phyloP scores from a whole-genome alignment of 2,113 vertebrate genomes.

The Dolichotis patagonum region DNA sequence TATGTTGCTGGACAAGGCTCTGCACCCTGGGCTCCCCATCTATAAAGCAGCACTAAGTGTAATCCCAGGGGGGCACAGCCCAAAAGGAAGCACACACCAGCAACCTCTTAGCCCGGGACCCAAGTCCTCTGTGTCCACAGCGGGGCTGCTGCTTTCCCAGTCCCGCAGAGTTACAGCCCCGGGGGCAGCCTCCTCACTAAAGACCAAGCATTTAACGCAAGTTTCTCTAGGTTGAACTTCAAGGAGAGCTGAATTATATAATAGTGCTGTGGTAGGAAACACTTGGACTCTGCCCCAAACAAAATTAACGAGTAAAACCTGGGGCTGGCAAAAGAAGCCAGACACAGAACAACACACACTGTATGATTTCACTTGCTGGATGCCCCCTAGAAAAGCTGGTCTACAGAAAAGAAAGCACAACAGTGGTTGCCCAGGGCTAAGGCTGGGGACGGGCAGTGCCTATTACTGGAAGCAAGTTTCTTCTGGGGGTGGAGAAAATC shows the following conservation, averaged over 20 bases:
- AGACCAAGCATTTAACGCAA: neutral
- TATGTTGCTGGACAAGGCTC: neutral
- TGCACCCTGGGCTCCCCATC: neutral
- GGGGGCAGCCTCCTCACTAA: neutral
- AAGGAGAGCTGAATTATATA: neutral
- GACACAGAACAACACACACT: neutral
- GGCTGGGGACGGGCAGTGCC: neutral
- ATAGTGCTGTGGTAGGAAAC: neutral
- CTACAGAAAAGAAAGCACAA: neutral
- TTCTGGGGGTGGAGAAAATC: neutral
- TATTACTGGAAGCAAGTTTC: neutral
- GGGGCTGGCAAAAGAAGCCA: neutral
- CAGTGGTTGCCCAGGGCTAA: neutral
- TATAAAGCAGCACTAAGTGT: neutral
- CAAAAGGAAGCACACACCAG: neutral
- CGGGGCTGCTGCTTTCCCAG: neutral
- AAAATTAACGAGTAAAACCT: constrained; percentile 46
- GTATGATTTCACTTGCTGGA: neutral
- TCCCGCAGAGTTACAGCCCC: neutral
- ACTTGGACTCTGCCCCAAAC: constrained; percentile 30
- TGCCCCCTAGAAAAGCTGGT: neutral
- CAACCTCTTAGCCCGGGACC: neutral
- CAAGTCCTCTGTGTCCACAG: neutral
- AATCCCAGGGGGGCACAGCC: neutral
- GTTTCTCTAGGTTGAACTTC: constrained; percentile 13